Evolutionary conservation across 2,797 vertebrate genomes (phyloP).

Genomic region (Sciaenops ocellatus): DNA sequence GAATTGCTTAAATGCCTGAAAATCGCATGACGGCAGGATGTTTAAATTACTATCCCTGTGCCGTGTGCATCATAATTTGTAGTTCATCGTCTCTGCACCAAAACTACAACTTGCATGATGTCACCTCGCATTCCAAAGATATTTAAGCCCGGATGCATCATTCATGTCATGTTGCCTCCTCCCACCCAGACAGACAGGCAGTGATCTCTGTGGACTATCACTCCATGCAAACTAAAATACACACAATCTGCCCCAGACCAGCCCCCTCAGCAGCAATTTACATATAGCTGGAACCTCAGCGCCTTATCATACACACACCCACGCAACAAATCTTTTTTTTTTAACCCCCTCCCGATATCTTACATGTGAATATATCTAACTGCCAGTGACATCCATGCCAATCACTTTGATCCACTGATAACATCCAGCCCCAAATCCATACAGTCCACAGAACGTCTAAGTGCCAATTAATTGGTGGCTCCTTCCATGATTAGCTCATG

Average conservation of each 20-base stretch:
- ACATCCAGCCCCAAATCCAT: conserved; percentile 57
- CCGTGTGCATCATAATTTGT: background rate
- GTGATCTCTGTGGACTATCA: background rate
- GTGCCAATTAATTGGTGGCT: conserved; percentile 81
- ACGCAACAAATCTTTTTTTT: background rate
- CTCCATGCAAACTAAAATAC: background rate
- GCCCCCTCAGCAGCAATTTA: background rate
- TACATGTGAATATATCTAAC: conserved; percentile 25
- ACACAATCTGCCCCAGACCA: background rate
- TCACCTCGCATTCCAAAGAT: conserved; percentile 12
- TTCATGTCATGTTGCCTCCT: conserved; percentile 1
- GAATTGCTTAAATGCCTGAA: conserved; percentile 16
- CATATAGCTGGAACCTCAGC: conserved; percentile 2
- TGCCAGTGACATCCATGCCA: conserved; percentile 26
- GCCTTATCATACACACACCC: background rate
- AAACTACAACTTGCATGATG: background rate
- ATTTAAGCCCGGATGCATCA: conserved; percentile 13
- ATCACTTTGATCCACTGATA: conserved; percentile 59
- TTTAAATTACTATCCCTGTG: background rate
- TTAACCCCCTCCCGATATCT: background rate
- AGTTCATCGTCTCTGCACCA: conserved; percentile 10
- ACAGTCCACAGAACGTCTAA: conserved; percentile 70
- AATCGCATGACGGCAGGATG: conserved; percentile 4
- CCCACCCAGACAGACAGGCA: conserved; percentile 6
- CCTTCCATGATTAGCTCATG: conserved; percentile 82